phyloP scores from a whole-genome alignment of 1,140 invertebrate genomes.

The Platorchestia sp. region DNA sequence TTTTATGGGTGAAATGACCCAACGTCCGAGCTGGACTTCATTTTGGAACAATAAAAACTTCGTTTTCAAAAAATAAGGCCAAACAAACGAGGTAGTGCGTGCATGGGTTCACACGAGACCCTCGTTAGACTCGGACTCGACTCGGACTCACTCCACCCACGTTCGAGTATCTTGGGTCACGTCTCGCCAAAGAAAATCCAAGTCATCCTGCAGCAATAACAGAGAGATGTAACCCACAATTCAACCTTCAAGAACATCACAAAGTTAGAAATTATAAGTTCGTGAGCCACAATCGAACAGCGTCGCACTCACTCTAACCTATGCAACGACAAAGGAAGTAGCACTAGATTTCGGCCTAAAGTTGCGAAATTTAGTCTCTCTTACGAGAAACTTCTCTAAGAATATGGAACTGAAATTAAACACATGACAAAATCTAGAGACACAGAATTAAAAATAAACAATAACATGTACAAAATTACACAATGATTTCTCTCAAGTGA shows the following conservation, averaged over 20 bases:
- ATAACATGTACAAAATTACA: neutral
- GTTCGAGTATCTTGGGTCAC: neutral
- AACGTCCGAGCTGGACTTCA: too few species aligned
- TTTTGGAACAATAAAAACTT: neutral
- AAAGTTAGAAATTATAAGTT: neutral
- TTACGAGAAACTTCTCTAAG: neutral
- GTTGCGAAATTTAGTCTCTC: neutral
- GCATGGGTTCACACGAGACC: neutral
- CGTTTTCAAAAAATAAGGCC: too few species aligned
- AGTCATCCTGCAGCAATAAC: neutral
- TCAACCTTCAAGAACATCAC: neutral
- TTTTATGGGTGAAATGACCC: too few species aligned
- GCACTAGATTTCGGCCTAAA: neutral
- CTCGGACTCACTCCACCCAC: neutral
- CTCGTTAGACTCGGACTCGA: too few species aligned
- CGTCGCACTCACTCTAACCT: neutral
- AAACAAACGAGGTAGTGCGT: neutral
- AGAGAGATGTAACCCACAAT: too few species aligned
- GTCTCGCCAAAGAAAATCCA: neutral
- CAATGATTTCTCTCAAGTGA: neutral
- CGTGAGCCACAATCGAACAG: neutral
- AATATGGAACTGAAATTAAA: neutral
- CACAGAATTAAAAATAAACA: neutral
- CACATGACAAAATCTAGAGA: neutral
- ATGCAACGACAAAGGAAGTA: neutral